Evolutionary conservation across 2,797 vertebrate genomes (phyloP), one percentile per base, ranked within the genome.

Genomic region (Acrossocheilus wenchowensis): DNA sequence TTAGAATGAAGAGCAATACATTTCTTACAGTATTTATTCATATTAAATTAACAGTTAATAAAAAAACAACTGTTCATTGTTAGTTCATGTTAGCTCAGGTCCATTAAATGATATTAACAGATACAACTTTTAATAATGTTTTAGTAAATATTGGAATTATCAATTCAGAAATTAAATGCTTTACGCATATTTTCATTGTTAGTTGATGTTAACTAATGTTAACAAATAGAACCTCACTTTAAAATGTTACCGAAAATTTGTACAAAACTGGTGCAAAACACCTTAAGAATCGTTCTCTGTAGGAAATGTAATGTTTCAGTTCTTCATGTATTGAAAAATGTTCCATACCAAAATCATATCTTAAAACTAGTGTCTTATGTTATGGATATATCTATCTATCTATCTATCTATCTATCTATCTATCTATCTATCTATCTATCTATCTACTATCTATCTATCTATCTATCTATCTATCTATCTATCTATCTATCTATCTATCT

Each of bases 91-190:
- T 11, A 43, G 5, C 2, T 43, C 41, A 73, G 14, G 6, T 73
- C 23, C 23, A 73, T n/a, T 26, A 17, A n/a, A n/a, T 41, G 4
- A 73, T 73, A 73, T 73, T 26, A n/a, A 45, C 41, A 45, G 23
- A 48, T 48, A 73, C 41, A 73, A 7, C 1, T 17, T 73, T 48
- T 15, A 30, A 73, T n/a, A 45, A 26, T 43, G 41, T 23, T n/a
- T n/a, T 72, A n/a, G 69, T 72, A 43, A 72, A 71, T 72, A 6
- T 72, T n/a, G 11, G 43, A 43, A 72, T 72, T n/a, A 72, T 12
- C 21, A 14, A 5, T 72, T 4, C 6, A 3, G n/a, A n/a, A 14
- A 72, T 7, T 8, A 68, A 68, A 36, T 34, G 64, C 43, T 69
- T 21, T 39, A 21, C 3, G 48, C 14, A 17, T 43, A 23, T 2